These are phyloP conservation scores for Drosophila formosana DNA, from an alignment of 2,888 invertebrate genomes.

Conservation along the genomic window DNA sequence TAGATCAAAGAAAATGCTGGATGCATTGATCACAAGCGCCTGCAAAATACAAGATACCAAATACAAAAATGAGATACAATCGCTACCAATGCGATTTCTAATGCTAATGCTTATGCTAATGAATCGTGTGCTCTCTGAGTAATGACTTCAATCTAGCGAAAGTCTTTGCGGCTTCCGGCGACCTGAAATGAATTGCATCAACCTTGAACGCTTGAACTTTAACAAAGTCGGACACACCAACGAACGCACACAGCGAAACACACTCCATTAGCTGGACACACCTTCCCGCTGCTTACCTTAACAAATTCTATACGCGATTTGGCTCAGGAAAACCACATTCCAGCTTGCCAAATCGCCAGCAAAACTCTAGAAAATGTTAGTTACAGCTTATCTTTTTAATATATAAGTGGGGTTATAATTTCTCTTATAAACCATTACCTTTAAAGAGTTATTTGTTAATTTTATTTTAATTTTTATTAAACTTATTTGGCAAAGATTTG, in stretches of 20 bases:
- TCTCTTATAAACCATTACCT: too few relatives aligned
- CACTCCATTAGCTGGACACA: constrained; percentile 41
- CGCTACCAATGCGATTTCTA: too few relatives aligned
- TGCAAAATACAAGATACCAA: constrained; percentile 52
- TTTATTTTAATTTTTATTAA: too few relatives aligned
- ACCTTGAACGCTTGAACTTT: constrained; percentile 52
- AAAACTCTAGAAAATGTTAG: neutral
- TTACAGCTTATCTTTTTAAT: too few relatives aligned
- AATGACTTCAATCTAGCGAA: neutral
- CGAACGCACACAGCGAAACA: constrained; percentile 10
- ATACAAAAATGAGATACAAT: constrained; percentile 1
- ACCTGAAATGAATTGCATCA: constrained; percentile 27
- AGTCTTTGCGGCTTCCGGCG: constrained; percentile 1
- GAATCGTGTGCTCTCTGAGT: neutral
- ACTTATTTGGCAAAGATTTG: too few relatives aligned
- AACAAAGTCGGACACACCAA: constrained; percentile 21
- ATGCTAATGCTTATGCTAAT: neutral
- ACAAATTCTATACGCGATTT: neutral
- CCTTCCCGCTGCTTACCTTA: constrained; percentile 26
- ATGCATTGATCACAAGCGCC: constrained; percentile 84
- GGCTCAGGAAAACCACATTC: neutral
- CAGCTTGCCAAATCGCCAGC: neutral
- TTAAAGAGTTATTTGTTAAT: too few relatives aligned
- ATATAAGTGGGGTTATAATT: too few relatives aligned
- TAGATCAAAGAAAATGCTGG: constrained; percentile 85